Base-by-base conservation (phyloP, 2,888 invertebrate genomes). In the Callinectes sapidus region DNA sequence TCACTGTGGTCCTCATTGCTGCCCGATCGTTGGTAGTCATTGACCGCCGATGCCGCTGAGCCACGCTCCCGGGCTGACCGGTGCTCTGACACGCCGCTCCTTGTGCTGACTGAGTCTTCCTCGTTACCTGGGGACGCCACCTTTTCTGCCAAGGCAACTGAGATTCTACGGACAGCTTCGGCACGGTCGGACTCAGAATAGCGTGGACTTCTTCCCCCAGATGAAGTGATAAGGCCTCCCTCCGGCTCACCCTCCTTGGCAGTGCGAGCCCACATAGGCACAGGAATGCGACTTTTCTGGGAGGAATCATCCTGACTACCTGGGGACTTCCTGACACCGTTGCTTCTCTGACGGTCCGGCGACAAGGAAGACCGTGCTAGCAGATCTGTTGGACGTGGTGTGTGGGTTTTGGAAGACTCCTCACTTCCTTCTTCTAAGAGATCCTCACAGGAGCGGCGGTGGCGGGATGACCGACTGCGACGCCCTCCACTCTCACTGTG, bases 1-100 rank as follows among this genome's bases (percentile, higher is more conserved):
- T 94, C 93, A 54, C 90, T 90, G 23, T 91, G 89, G 71, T 95
- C 95, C 86, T 95, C 95, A 71, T 94, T 94, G 91, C 94, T 95
- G 42, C 93, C 93, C 77, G 95, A 94, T 14, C 93, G 93, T 61
- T 94, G 94, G 55, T 92, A 94, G 23, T 93, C 92, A 77, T 87
- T 39, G 32, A 88, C 89, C 14, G 93, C 87, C 14, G 92, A 91
- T 8, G 91, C 77, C 2, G 77, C 66, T 39, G 93, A 93, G 10
- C 91, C 93, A 28, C 93, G 91, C 39, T 93, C 93, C 16, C 91
- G 85, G 77, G 86, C 90, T 8, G 93, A 93, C 66, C 93, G 89
- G 55, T 93, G 91, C 35, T 94, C 94, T 10, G 94, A 94, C 77
- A 91, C 87, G 18, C 81, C 92, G 87, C 94, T 94, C 55, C 94